phyloP scores from a whole-genome alignment of 1,140 invertebrate species.

The Eriocheir sinensis region DNA sequence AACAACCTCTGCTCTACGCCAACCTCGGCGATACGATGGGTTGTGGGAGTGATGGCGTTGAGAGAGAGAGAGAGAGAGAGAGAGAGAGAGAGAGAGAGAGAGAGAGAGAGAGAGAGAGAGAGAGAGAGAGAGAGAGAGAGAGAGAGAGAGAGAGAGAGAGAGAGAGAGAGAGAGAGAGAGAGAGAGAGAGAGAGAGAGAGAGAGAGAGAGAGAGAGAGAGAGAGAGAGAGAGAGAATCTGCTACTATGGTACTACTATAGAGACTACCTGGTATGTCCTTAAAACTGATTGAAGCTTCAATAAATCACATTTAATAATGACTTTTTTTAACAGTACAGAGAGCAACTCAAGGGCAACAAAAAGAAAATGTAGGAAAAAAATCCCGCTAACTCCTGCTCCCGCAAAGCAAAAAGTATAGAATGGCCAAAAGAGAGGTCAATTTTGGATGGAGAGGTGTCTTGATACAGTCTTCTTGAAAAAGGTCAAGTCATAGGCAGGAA shows the following conservation, averaged over 20 bases:
- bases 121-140: neutral
- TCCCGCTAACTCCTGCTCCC: neutral
- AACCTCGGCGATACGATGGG: neutral
- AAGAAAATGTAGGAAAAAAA: neutral
- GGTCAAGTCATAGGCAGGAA: no score
- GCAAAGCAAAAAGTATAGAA: no score
- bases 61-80: constrained; percentile 5
- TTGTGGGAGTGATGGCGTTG: neutral
- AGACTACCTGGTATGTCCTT: no score
- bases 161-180: constrained; percentile 24
- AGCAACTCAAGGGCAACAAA: neutral
- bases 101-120: neutral
- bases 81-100: neutral
- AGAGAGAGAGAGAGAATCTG: neutral
- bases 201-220: neutral
- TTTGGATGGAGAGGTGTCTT: no score
- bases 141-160: constrained; percentile 48
- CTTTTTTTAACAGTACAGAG: no score
- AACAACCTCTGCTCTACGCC: neutral
- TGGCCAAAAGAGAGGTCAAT: no score
- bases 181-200: constrained; percentile 32
- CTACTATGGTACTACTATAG: no score
- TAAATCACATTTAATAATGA: no score
- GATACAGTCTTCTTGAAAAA: no score
- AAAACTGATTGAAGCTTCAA: no score